Evolutionary conservation across 2,797 vertebrate species (phyloP).

Genomic region (Onychomys arenicola): DNA sequence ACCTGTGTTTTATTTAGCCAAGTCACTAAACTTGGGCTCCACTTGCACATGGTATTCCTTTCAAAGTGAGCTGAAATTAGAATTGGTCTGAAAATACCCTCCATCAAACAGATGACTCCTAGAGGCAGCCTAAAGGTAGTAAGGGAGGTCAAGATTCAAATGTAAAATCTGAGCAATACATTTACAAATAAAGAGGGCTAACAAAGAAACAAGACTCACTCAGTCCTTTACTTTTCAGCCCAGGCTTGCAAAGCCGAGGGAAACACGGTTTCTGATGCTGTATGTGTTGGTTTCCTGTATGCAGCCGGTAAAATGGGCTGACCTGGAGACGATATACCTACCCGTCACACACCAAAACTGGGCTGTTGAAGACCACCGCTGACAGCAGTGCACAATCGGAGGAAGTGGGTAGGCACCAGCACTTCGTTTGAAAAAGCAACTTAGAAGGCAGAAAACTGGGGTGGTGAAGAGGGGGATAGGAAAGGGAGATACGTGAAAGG

Average conservation of each 20-base stretch:
- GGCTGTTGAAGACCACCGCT: slow-evolving; percentile 1
- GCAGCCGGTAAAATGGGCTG: not conserved
- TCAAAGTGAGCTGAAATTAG: not conserved
- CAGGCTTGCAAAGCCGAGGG: not conserved
- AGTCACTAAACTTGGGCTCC: slow-evolving; percentile 17
- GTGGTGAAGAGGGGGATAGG: not conserved
- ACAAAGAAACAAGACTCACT: not conserved
- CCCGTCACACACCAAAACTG: not conserved
- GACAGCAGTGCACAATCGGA: not conserved
- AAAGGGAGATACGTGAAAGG: slow-evolving; percentile 67
- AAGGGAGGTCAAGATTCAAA: slow-evolving; percentile 24
- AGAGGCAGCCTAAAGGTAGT: not conserved
- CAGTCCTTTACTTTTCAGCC: not conserved
- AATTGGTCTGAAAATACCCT: not conserved
- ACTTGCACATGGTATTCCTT: not conserved
- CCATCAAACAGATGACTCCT: not conserved
- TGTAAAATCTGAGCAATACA: not conserved
- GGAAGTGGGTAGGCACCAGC: not conserved
- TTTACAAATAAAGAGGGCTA: not conserved
- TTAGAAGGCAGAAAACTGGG: not conserved
- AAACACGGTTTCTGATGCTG: slow-evolving; percentile 44
- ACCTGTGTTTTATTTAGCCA: slow-evolving; percentile 19
- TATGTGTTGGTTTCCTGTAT: slow-evolving; percentile 32
- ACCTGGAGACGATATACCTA: not conserved
- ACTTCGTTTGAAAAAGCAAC: slow-evolving; percentile 51